Base-by-base conservation (phyloP, 2,113 vertebrate species). In the Parotia lawesii region DNA sequence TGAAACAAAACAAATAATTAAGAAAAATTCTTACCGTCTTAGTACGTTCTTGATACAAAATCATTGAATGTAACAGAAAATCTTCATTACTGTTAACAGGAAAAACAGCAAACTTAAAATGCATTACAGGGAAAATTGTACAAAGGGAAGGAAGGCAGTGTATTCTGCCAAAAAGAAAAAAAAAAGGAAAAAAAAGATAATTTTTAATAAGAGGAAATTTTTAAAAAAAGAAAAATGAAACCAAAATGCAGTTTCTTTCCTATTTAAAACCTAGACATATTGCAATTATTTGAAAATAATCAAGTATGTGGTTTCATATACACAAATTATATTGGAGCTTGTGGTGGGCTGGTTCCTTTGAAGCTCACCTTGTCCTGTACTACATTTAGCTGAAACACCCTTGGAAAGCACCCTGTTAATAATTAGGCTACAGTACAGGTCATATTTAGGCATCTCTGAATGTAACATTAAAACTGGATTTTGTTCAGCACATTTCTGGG, bases 101-200 rank as follows among this genome's bases (percentile, higher is more conserved):
- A 83, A 80, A 22, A 10, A 25, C 3, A 89, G 6, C 5, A 95
- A 74, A 66, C 15, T 29, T 61, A 38, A 79, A 78, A 48, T 51
- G 4, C 3, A 42, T 58, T 66, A 17, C 35, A 75, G 2, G 15
- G 11, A 76, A 13, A 70, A 65, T 2, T 28, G 3, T 56, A 27
- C 12, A 51, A 76, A 76, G 2, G 4, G 76, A 87, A 64, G 13
- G 3, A 74, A 51, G 17, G 2, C 3, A 60, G 38, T 25, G 4
- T 1, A 7, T 37, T 40, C 12, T 42, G 35, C 4, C 1, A 60
- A 27, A 64, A 45, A 28, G 3, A 5, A 18, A n/a, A 19, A 40
- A 5, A 4, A 29, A 4, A 4, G 6, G 5, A 11, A 5, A 4
- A 37, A 28, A 28, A 11, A 2, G 14, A 11, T 9, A 10, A n/a